Conservation (phyloP, 2,113 vertebrate genomes). For the Chloropsis hardwickii region DNA sequence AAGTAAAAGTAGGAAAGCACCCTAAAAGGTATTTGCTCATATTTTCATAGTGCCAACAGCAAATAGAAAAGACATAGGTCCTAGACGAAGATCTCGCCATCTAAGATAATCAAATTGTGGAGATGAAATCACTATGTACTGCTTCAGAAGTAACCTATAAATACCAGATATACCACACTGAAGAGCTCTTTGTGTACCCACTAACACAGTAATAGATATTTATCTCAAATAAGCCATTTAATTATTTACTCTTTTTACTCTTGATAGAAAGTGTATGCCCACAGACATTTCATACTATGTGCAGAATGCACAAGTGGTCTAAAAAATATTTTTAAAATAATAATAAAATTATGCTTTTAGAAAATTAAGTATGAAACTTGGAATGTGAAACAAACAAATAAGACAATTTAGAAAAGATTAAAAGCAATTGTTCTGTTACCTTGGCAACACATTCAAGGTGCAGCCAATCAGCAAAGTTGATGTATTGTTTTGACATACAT, state of each 20-base stretch:
- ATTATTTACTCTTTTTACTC: not conserved
- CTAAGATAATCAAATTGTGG: not conserved
- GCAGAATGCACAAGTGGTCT: not conserved
- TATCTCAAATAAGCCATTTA: not conserved
- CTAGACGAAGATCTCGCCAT: not conserved
- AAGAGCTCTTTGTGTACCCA: not conserved
- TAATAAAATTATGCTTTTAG: not conserved
- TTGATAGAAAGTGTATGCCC: not conserved
- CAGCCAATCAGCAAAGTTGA: conserved; percentile 80
- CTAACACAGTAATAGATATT: not conserved
- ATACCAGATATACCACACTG: not conserved
- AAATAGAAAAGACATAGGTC: not conserved
- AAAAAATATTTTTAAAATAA: not conserved
- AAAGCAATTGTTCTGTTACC: conserved; percentile 83
- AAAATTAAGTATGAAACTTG: conserved; percentile 48
- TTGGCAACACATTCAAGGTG: conserved; percentile 76
- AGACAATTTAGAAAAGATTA: conserved; percentile 81
- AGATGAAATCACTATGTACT: not conserved
- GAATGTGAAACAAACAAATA: conserved; percentile 47
- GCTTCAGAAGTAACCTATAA: not conserved
- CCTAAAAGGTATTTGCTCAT: not conserved
- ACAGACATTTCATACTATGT: not conserved
- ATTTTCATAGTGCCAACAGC: not conserved
- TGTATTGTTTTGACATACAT: conserved; percentile 81
- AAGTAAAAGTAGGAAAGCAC: not conserved